A percentile compares a stretch with the other conserved stretches of the same genome.
Evolutionary conservation across 2,888 invertebrate genomes (phyloP).

Genomic region (Campoplex nolae): DNA sequence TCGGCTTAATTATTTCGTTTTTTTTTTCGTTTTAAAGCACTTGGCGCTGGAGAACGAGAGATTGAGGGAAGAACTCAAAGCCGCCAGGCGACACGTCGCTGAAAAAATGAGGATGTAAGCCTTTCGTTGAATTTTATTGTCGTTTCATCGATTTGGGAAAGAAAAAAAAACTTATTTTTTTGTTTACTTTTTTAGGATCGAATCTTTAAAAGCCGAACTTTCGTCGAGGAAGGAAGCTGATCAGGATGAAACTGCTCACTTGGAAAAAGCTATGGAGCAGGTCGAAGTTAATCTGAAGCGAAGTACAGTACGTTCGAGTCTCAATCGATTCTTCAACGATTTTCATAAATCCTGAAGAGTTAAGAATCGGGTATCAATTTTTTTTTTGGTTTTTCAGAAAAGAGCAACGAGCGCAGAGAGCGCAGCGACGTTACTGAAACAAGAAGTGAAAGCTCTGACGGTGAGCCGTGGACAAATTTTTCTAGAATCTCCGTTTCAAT

Average conservation of each 20-base stretch:
- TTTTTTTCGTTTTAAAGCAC: slow-evolving; percentile 70
- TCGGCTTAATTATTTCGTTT: not conserved
- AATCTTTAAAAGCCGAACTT: slow-evolving; percentile 86
- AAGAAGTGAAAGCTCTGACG: slow-evolving; percentile 89
- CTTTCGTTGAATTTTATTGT: not conserved
- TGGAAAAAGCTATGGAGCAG: slow-evolving; percentile 87
- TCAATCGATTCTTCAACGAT: not conserved
- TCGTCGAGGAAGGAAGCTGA: slow-evolving; percentile 86
- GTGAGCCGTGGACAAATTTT: slow-evolving; percentile 82
- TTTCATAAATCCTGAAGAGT: not conserved
- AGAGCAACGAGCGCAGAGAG: slow-evolving; percentile 88
- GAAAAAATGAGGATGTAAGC: slow-evolving; percentile 85
- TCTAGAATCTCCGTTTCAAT: not conserved
- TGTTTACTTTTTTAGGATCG: slow-evolving; percentile 82
- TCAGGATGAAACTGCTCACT: slow-evolving; percentile 85
- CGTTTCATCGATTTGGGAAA: too few species aligned
- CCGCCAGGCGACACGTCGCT: slow-evolving; percentile 85
- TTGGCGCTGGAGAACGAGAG: slow-evolving; percentile 84
- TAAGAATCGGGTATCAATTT: not conserved
- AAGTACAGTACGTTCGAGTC: slow-evolving; percentile 85
- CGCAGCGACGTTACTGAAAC: slow-evolving; percentile 88
- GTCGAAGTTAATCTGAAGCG: slow-evolving; percentile 87
- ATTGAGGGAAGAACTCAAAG: slow-evolving; percentile 86
- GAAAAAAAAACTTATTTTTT: too few species aligned
- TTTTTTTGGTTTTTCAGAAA: slow-evolving; percentile 85